A percentile compares a stretch with the other conserved stretches of the same genome.
Evolutionary conservation across 2,888 invertebrate genomes (phyloP).

Genomic region (Drosophila borealis): DNA sequence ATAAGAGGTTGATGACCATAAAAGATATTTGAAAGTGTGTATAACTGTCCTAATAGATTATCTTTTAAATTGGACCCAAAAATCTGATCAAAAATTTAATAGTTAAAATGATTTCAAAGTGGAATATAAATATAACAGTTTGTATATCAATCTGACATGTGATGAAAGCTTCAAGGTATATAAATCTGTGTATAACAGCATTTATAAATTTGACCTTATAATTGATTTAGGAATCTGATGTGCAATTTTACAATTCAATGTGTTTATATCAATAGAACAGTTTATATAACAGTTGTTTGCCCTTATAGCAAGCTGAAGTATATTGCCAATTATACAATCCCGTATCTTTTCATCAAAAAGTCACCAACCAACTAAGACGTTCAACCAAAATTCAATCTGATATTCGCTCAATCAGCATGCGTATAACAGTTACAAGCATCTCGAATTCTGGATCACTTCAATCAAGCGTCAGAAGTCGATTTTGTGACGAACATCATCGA

Average conservation of each 20-base stretch:
- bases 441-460: conserved; percentile 31
- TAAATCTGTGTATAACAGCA: neutral
- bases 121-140: neutral
- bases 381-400: conserved; percentile 20
- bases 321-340: neutral
- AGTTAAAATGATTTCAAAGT: neutral
- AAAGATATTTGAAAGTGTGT: too few species aligned
- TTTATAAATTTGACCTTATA: neutral
- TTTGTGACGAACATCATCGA: conserved; percentile 48
- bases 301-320: too few species aligned
- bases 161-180: too few species aligned
- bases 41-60: too few species aligned
- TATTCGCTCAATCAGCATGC: conserved; percentile 18
- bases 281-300: neutral
- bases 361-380: neutral
- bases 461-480: conserved; percentile 33
- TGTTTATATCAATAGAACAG: neutral
- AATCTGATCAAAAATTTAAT: neutral
- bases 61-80: too few species aligned
- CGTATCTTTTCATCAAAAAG: neutral
- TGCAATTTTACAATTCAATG: neutral
- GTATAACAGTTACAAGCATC: conserved; percentile 33
- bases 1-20: neutral
- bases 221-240: too few species aligned
- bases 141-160: neutral